These are phyloP conservation scores for Drosophila recens DNA, from an alignment of 2,888 invertebrate species.

Conservation along the genomic window DNA sequence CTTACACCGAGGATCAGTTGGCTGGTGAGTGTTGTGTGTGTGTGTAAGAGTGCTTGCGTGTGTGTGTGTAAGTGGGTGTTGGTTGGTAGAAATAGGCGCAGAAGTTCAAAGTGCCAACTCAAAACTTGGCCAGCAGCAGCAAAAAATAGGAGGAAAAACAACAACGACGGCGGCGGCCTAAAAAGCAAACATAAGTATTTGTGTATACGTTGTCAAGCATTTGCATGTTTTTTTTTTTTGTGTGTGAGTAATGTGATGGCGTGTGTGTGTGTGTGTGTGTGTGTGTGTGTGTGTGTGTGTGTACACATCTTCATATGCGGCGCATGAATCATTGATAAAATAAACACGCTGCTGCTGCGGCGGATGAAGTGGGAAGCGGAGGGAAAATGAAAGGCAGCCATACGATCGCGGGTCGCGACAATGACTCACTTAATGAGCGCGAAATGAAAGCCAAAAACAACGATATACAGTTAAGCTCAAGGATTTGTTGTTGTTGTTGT, in stretches of 20 bases:
- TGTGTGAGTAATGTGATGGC: constrained; percentile 69
- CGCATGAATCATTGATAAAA: constrained; percentile 78
- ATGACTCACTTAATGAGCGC: constrained; percentile 60
- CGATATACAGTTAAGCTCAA: constrained; percentile 31
- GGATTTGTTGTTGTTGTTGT: constrained; percentile 1
- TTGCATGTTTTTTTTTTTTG: constrained; percentile 86
- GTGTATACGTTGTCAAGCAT: constrained; percentile 54
- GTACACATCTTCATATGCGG: constrained; percentile 67
- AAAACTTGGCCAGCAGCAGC: constrained; percentile 27
- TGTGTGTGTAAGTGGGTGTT: constrained; percentile 55
- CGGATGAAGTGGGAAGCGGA: neutral
- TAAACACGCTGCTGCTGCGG: constrained; percentile 40
- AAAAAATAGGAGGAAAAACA: constrained; percentile 14
- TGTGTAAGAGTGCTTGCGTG: neutral
- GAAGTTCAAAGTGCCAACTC: constrained; percentile 69
- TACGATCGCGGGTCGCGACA: constrained; percentile 64
- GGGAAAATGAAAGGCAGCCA: constrained; percentile 70
- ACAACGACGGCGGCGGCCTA: constrained; percentile 16
- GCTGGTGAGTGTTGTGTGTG: constrained; percentile 90
- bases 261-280: constrained; percentile 25
- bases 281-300: too few relatives aligned
- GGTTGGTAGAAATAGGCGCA: constrained; percentile 51
- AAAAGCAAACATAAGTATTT: constrained; percentile 30
- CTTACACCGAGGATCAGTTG: constrained; percentile 95
- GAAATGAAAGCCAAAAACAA: constrained; percentile 19